These are phyloP conservation scores for Cynocephalus volans DNA, from an alignment of 2,113 vertebrate genomes.

Conservation along the genomic window DNA sequence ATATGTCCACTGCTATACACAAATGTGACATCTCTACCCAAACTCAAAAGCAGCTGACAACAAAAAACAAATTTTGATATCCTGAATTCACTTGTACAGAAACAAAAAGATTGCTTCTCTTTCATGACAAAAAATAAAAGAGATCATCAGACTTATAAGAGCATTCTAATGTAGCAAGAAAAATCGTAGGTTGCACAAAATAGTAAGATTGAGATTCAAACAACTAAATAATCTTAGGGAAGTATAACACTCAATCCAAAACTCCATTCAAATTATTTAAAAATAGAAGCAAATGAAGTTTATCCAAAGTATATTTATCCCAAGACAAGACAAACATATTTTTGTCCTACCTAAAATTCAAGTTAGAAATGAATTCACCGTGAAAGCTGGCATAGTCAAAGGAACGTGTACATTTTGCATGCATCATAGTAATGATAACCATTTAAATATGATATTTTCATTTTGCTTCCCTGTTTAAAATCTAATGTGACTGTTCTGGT, in stretches of 20 bases:
- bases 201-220: slow-evolving; percentile 32
- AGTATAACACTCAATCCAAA: not conserved
- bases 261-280: slow-evolving; percentile 38
- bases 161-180: not conserved
- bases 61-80: slow-evolving; percentile 44
- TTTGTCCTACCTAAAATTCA: slow-evolving; percentile 53
- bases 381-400: not conserved
- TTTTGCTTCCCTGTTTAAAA: slow-evolving; percentile 51
- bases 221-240: not conserved
- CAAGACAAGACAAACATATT: slow-evolving; percentile 35
- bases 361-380: slow-evolving; percentile 45
- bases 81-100: not conserved
- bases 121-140: slow-evolving; percentile 19
- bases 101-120: slow-evolving; percentile 16
- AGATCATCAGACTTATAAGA: not conserved
- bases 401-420: slow-evolving; percentile 37
- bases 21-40: slow-evolving; percentile 19
- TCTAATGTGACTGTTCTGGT: not conserved
- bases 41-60: slow-evolving; percentile 49
- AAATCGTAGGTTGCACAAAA: not conserved
- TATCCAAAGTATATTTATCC: no score
- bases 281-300: slow-evolving; percentile 38
- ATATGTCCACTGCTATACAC: not conserved
- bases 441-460: slow-evolving; percentile 51
- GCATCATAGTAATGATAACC: slow-evolving; percentile 7